Base-by-base conservation (phyloP, 2,888 invertebrate genomes). In the Bembecia ichneumoniformis region DNA sequence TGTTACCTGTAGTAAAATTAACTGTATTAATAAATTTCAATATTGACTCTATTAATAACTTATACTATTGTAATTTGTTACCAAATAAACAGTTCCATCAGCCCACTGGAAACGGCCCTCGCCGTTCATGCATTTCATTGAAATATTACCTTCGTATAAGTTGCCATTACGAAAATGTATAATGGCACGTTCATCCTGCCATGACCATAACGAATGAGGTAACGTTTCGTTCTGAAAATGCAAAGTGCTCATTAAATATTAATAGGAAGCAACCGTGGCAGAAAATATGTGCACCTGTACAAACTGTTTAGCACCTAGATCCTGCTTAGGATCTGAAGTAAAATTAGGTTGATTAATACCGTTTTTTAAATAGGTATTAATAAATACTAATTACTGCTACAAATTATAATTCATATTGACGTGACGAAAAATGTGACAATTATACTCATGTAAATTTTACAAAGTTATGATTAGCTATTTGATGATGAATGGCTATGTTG, bases 131-230 rank as follows among this genome's bases (percentile, higher is more conserved):
- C 87, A 71, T 61, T 86, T 88, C 67, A 82, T 82, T 14, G 82
- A 86, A 49, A 89, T 75, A 36, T 76, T 67, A 16, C 91, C 91
- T 63, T 86, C 84, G 58, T 90, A 91, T 1, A 71, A 49, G 61
- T 91, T 90, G 10, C 88, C 89, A 64, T 90, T 91, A 54, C 71
- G 77, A 57, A 91, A 91, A 51, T 54, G 70, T 48, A 91, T 86
- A 48, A 79, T 60, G 10, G 79, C 90, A 52, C 70, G 71, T 68
- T 87, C 89, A 55, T 87, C 83, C 9, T 77, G 68, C 9, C 63
- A 53, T n/a, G 76, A 66, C 75, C 77, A 82, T 77, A 78, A 82
- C 47, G 55, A 55, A 36, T 60, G 65, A 20, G 61, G 64, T 11
- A 59, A 45, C 40, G 62, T 55, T 13, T 71, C 69, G 45, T 47